Evolutionary conservation across 2,888 invertebrate genomes (phyloP).

Genomic region (Drosophila niveifrons): DNA sequence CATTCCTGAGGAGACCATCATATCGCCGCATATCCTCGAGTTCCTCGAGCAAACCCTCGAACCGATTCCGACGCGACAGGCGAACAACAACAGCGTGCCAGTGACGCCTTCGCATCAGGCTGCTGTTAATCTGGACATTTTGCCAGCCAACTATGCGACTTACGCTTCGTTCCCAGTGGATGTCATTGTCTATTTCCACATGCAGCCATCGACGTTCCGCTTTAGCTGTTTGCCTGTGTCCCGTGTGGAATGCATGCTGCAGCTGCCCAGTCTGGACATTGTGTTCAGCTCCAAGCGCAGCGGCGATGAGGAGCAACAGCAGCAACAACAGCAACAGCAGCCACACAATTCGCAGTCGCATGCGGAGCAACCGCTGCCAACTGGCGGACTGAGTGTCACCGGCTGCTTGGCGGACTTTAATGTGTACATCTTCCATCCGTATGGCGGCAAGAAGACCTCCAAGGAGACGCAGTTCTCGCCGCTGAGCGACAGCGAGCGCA

Average conservation of each 20-base stretch:
- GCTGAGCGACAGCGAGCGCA: slow-evolving; percentile 94
- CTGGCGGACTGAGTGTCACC: slow-evolving; percentile 90
- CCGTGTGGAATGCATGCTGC: slow-evolving; percentile 97
- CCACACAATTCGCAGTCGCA: slow-evolving; percentile 55
- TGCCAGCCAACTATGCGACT: slow-evolving; percentile 91
- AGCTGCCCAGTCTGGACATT: slow-evolving; percentile 98
- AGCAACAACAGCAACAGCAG: slow-evolving; percentile 61
- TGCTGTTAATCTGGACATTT: slow-evolving; percentile 86
- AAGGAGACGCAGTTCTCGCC: slow-evolving; percentile 95
- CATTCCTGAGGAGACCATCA: slow-evolving; percentile 98
- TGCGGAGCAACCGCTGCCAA: slow-evolving; percentile 80
- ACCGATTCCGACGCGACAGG: slow-evolving; percentile 92
- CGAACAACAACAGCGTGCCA: slow-evolving; percentile 64
- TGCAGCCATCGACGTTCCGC: slow-evolving; percentile 98
- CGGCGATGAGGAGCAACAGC: slow-evolving; percentile 88
- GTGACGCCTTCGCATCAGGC: slow-evolving; percentile 83
- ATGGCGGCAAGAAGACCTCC: slow-evolving; percentile 93
- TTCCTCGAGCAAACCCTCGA: slow-evolving; percentile 98
- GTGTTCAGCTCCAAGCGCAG: slow-evolving; percentile 97
- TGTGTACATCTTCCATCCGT: slow-evolving; percentile 99
- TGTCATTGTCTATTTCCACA: slow-evolving; percentile 98
- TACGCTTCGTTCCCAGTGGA: slow-evolving; percentile 99
- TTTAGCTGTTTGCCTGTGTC: slow-evolving; percentile 98
- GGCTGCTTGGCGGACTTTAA: slow-evolving; percentile 98
- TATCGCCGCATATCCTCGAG: slow-evolving; percentile 98